Evolutionary conservation across 2,797 vertebrate species (phyloP).

Genomic region (Hippocampus kuda): DNA sequence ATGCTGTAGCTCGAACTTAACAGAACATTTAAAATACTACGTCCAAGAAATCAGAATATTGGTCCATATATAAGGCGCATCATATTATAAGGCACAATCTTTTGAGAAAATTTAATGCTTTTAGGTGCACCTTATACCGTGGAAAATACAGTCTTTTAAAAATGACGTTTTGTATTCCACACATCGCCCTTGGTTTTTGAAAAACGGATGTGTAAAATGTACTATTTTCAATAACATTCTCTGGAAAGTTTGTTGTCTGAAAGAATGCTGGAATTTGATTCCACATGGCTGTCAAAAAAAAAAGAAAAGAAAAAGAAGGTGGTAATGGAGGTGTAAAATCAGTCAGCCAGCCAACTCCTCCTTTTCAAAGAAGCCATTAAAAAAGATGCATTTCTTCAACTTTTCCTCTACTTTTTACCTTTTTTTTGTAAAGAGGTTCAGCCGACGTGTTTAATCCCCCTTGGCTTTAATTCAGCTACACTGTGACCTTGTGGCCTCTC

Average conservation of each 20-base stretch:
- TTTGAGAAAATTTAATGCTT: too few species aligned
- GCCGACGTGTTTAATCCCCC: conserved; percentile 37
- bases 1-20: too few species aligned
- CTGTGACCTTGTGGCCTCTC: conserved; percentile 40
- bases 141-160: background rate
- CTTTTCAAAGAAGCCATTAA: background rate
- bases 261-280: background rate
- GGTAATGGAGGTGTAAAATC: background rate
- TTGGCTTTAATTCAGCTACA: conserved; percentile 26
- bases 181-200: conserved; percentile 13
- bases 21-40: too few species aligned
- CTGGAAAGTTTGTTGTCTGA: background rate
- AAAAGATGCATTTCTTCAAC: conserved; percentile 10
- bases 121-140: too few species aligned
- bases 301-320: background rate
- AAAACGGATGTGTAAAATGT: background rate
- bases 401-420: conserved; percentile 13
- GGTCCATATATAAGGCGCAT: too few species aligned
- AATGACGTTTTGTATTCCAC: conserved; percentile 6
- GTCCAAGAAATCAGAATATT: too few species aligned
- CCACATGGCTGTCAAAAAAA: background rate
- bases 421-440: conserved; percentile 18
- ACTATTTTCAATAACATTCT: too few species aligned
- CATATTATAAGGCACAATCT: too few species aligned
- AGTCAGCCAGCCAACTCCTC: background rate